Conservation (phyloP, 2,888 invertebrate genomes). For the Melolontha melolontha region DNA sequence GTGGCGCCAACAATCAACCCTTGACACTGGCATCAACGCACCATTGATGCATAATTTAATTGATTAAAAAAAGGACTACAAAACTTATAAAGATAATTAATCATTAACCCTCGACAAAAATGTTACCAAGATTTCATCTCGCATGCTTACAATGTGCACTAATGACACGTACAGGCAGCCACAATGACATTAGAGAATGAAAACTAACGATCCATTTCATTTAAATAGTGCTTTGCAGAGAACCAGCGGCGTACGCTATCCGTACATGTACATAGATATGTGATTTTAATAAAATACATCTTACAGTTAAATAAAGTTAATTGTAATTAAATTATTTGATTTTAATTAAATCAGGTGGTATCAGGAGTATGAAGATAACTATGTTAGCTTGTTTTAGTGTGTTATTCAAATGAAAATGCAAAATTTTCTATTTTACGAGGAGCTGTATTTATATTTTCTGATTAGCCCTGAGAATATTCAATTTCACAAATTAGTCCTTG, state of each 20-base stretch:
- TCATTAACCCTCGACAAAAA: conserved; percentile 62
- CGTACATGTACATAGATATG: neutral
- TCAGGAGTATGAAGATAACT: no score
- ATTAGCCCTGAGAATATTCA: no score
- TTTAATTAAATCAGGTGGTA: no score
- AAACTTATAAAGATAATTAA: conserved; percentile 62
- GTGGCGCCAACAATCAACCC: conserved; percentile 54
- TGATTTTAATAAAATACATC: neutral
- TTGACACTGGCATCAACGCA: conserved; percentile 55
- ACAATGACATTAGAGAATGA: conserved; percentile 62
- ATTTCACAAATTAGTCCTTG: no score
- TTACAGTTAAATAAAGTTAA: no score
- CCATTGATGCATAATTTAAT: conserved; percentile 58
- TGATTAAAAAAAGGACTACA: conserved; percentile 63
- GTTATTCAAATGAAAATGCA: no score
- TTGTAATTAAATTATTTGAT: no score
- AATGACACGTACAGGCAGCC: conserved; percentile 61
- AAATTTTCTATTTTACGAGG: no score
- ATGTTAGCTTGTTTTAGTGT: no score
- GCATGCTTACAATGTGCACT: conserved; percentile 60
- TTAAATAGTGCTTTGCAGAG: conserved; percentile 50
- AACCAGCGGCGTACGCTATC: conserved; percentile 53
- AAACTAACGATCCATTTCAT: conserved; percentile 65
- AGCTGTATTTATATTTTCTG: no score
- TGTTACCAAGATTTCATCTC: conserved; percentile 57